Evolutionary conservation across 2,113 vertebrate genomes (phyloP), one percentile per base, ranked within the genome.

Genomic region (Microtus ochrogaster): DNA sequence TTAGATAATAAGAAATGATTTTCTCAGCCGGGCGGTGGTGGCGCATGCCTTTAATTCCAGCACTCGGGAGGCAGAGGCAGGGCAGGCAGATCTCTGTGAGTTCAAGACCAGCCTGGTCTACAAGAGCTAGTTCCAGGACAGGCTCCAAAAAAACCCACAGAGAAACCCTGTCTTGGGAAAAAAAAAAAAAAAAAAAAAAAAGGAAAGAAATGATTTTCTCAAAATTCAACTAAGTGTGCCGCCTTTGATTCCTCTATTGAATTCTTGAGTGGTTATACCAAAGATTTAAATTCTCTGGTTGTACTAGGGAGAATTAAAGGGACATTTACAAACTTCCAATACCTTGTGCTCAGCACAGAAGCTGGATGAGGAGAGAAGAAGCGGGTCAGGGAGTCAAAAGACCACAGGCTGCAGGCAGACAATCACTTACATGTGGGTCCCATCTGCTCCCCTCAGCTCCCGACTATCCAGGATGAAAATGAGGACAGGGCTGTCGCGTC

Each of bases 301-400:
- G 76, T 58, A 70, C 65, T 44, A 30, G 65, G 65, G 72, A 86
- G 58, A 89, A 84, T 58, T 49, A 84, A 94, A 93, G 89, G 61
- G 82, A 81, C 33, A 47, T 73, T 88, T 72, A n/a, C 47, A 81
- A 95, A 86, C 47, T 36, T 24, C n/a, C 52, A 24, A 39, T 22
- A 47, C 30, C 77, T 73, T 89, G 55, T 49, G 68, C 72, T 47
- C 26, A 70, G 49, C 86, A 63, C 66, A 79, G 77, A 96, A 63
- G 39, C 22, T 92, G 61, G 36, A 30, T 28, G 13, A 13, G 28
- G n/a, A 78, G 41, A 93, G 70, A 79, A 79, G 68, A 0, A 47
- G 30, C 26, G 74, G 61, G 65, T 47, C 16, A 49, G 63, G 70
- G 28, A 24, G 83, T 44, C 68, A 44, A 74, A 91, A 88, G 84